Base-by-base conservation (phyloP, 2,888 invertebrate species). In the Baccha elongata region DNA sequence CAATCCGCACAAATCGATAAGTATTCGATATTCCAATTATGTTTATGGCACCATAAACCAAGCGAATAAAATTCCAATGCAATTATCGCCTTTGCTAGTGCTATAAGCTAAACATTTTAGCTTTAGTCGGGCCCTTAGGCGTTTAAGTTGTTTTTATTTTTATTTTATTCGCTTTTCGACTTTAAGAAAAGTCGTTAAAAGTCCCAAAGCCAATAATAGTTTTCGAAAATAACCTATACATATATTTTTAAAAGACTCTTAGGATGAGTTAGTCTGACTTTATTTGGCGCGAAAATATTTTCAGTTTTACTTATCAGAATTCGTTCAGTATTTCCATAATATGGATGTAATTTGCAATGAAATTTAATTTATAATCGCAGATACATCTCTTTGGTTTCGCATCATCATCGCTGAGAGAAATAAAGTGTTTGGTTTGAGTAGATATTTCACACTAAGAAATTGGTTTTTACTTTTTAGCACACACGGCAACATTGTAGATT, bases 1-100 rank as follows among this genome's bases (percentile, higher is more conserved):
- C 13, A 26, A 75, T 71, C 65, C 42, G 44, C 65, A 52, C 72
- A 50, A 76, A 78, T 83, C 78, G 64, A 83, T n/a, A n/a, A 83
- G 67, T 64, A 78, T 78, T 78, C 72, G 83, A 83, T 83, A 83
- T 83, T 83, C 78, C 83, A 83, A 83, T 83, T 78, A 83, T 83
- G 68, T 83, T 83, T 83, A 83, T 83, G 83, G 83, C 78, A 83
- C 68, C 78, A 83, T 83, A 83, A 83, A 83, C 78, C 83, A 83
- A 68, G 64, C 40, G 78, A 73, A 68, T 72, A 83, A 64, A 72
- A 83, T 83, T 83, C 73, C 83, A 65, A 73, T 64, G 83, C 83
- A 83, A 83, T 83, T 83, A 83, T 78, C 83, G 73, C 64, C 78
- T 50, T 68, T 64, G 62, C 58, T 60, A 67, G 26, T 13, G 53